A percentile compares a stretch with the other conserved stretches of the same genome.
phyloP scores from a whole-genome alignment of 2,888 invertebrate genomes.

The Campoplex nolae region DNA sequence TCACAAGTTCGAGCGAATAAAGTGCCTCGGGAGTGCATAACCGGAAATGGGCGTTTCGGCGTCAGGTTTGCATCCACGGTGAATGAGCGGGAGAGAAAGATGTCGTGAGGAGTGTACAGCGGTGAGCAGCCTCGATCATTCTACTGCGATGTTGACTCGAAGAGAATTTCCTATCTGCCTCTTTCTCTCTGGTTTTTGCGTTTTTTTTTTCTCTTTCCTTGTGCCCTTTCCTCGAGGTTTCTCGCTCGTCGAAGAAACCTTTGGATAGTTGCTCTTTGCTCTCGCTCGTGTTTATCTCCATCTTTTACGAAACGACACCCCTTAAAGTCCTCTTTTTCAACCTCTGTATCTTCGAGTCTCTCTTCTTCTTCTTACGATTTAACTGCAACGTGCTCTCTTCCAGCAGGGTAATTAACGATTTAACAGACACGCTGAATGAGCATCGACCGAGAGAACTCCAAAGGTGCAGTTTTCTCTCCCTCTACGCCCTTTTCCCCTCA shows the following conservation, averaged over 20 bases:
- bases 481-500: neutral
- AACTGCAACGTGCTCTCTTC: conserved; percentile 49
- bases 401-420: conserved; percentile 80
- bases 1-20: conserved; percentile 52
- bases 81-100: conserved; percentile 47
- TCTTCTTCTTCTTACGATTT: conserved; percentile 35
- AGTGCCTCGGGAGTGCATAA: conserved; percentile 68
- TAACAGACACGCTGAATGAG: conserved; percentile 80
- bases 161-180: conserved; percentile 29
- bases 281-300: conserved; percentile 23
- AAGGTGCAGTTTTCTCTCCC: conserved; percentile 57
- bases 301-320: conserved; percentile 47
- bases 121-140: conserved; percentile 72
- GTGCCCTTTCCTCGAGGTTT: conserved; percentile 51
- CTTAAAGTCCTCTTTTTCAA: conserved; percentile 29
- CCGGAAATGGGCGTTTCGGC: conserved; percentile 83
- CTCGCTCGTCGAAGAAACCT: conserved; percentile 32
- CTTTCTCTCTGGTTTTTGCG: neutral
- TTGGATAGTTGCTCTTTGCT: neutral
- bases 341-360: conserved; percentile 28
- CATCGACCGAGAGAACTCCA: conserved; percentile 68
- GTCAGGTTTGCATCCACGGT: conserved; percentile 65
- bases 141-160: conserved; percentile 70
- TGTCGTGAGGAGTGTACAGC: conserved; percentile 44
- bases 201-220: conserved; percentile 22